Evolutionary conservation across 1,140 invertebrate genomes (phyloP).

Genomic region (Gonioctena quinquepunctata): DNA sequence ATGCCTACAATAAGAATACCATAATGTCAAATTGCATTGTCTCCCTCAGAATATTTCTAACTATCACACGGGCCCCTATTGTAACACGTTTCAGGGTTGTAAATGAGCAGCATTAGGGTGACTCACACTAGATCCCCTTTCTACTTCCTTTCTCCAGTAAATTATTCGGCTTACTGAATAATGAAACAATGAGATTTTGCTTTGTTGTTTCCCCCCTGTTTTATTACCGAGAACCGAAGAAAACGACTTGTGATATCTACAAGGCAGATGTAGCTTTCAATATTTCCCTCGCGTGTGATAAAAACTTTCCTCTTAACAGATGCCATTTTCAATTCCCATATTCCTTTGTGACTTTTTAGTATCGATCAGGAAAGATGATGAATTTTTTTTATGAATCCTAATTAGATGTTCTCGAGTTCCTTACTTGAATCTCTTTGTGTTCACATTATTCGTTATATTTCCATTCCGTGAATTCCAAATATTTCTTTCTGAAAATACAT

Average conservation of each 20-base stretch:
- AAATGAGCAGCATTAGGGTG: conserved; percentile 18
- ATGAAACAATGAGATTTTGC: not conserved
- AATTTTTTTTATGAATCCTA: no score
- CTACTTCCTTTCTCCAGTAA: not conserved
- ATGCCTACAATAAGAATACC: no score
- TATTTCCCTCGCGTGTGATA: no score
- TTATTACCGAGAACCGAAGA: not conserved
- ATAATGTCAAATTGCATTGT: not conserved
- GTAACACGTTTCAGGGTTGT: conserved; percentile 17
- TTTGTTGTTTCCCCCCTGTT: not conserved
- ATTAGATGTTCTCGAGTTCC: no score
- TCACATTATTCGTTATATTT: no score
- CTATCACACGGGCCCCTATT: not conserved
- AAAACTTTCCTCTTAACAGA: no score
- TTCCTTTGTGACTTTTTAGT: no score
- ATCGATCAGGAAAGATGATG: no score
- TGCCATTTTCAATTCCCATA: no score
- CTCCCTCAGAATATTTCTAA: not conserved
- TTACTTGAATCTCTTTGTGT: no score
- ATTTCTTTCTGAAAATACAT: no score
- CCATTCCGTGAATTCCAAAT: no score
- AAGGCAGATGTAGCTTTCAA: not conserved
- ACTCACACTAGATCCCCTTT: not conserved
- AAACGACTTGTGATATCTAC: not conserved
- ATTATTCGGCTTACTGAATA: conserved; percentile 7